Evolutionary conservation across 2,797 vertebrate species (phyloP), one percentile per base, ranked within the genome.

Genomic region (Buceros bicornis): DNA sequence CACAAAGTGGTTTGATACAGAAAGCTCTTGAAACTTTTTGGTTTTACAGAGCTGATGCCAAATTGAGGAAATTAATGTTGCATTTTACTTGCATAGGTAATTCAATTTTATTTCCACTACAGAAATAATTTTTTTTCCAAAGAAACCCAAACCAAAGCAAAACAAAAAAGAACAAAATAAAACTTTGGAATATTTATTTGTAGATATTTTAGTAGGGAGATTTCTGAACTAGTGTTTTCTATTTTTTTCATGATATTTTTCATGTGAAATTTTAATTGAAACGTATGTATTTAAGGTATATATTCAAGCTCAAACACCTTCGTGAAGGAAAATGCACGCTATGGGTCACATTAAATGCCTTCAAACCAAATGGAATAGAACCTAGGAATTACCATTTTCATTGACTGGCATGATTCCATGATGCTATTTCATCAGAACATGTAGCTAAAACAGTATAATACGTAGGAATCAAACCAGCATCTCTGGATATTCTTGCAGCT

Each of bases 71-170:
- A 2, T 53, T 35, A 54, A 62, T 28, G 18, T 45, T 51, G 8
- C 18, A 33, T 25, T 86, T 70, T 33, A 58, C 5, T 47, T 5
- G 7, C 48, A 56, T 19, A 67, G 33, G 67, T 35, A 7, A 51
- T 16, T 56, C 26, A 29, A 5, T 42, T 89, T 57, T 47, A 54
- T 57, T 93, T 51, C 31, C 1, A 28, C 9, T n/a, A 8, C 3
- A 33, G 0, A 2, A 65, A 4, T 17, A 40, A 5, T 14, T 35
- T 50, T 65, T 64, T 54, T 8, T 2, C 13, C 8, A 10, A 61
- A 72, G 5, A 77, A 72, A 56, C 4, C 7, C 1, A 42, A 66
- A 56, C 1, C 4, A 47, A 57, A 40, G 2, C 0, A 57, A 6
- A 6, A 24, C 4, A 15, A 20, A 25, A 29, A 31, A 26, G 8